Percentiles rank a stretch among this genome's conserved stretches.
These are phyloP conservation scores for Ispidina picta DNA, from an alignment of 2,797 vertebrate species.

Conservation along the genomic window DNA sequence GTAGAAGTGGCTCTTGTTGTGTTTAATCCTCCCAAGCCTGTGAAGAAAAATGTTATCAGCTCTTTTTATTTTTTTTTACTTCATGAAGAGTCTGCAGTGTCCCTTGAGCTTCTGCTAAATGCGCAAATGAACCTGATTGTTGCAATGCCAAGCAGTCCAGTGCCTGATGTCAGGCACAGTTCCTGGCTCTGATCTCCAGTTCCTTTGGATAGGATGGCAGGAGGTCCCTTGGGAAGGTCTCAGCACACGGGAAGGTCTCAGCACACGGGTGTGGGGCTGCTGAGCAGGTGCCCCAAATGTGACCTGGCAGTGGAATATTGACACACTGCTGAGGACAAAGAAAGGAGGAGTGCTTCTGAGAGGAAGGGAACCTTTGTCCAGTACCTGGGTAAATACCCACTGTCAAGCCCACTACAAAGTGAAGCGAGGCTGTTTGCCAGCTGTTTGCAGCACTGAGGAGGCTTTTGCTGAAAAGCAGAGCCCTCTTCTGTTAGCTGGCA, in stretches of 20 bases:
- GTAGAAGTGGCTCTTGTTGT: neutral
- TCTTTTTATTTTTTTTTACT: neutral
- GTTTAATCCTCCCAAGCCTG: neutral
- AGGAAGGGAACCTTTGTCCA: neutral
- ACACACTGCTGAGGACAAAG: neutral
- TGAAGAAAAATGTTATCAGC: neutral
- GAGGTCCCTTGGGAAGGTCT: neutral
- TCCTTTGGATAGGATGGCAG: neutral
- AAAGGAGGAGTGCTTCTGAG: neutral
- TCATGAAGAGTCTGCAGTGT: neutral
- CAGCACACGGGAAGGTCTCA: rapidly evolving
- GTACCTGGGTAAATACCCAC: neutral
- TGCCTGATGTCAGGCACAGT: rapidly evolving
- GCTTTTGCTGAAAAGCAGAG: constrained; percentile 5
- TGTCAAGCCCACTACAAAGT: neutral
- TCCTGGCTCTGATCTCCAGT: neutral
- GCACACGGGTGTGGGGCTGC: neutral
- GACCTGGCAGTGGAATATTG: no score
- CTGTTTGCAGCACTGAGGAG: neutral
- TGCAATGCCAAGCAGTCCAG: neutral
- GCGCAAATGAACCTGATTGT: neutral
- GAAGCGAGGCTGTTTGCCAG: neutral
- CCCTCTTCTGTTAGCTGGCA: constrained; percentile 24
- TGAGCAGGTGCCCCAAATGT: neutral
- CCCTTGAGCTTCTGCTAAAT: neutral